Evolutionary conservation across 2,888 invertebrate genomes (phyloP).

Genomic region (Campoplex capitator): DNA sequence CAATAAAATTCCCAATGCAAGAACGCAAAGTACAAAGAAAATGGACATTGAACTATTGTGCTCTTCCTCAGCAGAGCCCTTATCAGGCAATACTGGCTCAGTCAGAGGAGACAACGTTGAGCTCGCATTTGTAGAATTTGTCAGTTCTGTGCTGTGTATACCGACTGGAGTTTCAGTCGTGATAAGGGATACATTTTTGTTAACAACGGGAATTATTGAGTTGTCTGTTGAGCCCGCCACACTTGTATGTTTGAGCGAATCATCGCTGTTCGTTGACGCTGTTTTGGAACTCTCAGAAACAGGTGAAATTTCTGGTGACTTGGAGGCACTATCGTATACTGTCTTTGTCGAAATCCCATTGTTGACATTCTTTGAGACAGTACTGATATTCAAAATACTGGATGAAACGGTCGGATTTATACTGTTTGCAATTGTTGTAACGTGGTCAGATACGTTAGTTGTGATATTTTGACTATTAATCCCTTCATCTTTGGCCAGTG

Average conservation of each 20-base stretch:
- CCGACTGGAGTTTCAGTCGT: slow-evolving; percentile 31
- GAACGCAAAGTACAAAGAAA: slow-evolving; percentile 98
- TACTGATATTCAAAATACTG: slow-evolving; percentile 8
- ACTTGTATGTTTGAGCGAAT: slow-evolving; percentile 5
- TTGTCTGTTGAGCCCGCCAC: not conserved
- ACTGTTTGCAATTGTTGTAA: slow-evolving; percentile 6
- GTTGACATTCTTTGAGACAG: not conserved
- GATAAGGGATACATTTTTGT: slow-evolving; percentile 12
- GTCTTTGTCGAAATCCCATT: slow-evolving; percentile 10
- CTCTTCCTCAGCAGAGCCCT: slow-evolving; percentile 97
- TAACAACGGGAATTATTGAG: not conserved
- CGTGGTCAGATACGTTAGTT: slow-evolving; percentile 5
- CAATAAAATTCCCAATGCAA: slow-evolving; percentile 96
- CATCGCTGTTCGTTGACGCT: slow-evolving; percentile 3
- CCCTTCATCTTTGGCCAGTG: slow-evolving; percentile 29
- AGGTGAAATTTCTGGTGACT: not conserved
- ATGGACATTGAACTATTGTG: slow-evolving; percentile 98
- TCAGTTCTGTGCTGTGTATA: slow-evolving; percentile 54
- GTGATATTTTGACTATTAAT: slow-evolving; percentile 38
- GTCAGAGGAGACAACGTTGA: slow-evolving; percentile 87
- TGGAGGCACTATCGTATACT: not conserved
- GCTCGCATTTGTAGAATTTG: slow-evolving; percentile 80
- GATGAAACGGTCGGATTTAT: not conserved
- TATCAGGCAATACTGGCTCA: slow-evolving; percentile 93
- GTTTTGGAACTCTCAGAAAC: not conserved